A percentile compares a stretch with the other conserved stretches of the same genome.
Evolutionary conservation across 2,888 invertebrate species (phyloP).

Genomic region (Athrips mouffetella): DNA sequence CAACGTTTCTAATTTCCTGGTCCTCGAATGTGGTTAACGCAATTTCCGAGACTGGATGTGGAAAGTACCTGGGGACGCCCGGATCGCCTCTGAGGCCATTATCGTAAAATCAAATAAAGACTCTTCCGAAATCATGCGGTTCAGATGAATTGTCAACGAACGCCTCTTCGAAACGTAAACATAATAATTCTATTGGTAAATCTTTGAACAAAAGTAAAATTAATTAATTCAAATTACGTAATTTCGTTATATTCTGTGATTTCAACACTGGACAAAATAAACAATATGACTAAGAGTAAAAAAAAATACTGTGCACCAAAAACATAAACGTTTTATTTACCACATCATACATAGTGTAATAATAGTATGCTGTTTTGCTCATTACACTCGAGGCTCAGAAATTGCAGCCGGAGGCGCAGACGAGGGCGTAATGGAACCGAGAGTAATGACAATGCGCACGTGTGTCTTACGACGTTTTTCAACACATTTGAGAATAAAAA

Average conservation of each 20-base stretch:
- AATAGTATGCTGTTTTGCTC: too few species aligned
- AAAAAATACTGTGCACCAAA: too few species aligned
- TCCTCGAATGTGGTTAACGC: constrained; percentile 73
- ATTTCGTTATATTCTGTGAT: background rate
- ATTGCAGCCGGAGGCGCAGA: too few species aligned
- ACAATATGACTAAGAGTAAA: too few species aligned
- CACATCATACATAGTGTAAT: too few species aligned
- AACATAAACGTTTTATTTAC: too few species aligned
- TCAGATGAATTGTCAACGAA: constrained; percentile 49
- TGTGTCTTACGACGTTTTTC: too few species aligned
- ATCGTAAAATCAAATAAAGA: constrained; percentile 69
- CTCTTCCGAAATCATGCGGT: constrained; percentile 56
- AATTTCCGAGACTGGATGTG: constrained; percentile 71
- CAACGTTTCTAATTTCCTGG: constrained; percentile 78
- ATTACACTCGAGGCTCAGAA: too few species aligned
- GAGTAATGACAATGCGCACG: too few species aligned
- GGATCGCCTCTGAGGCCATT: constrained; percentile 51
- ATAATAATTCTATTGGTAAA: constrained; percentile 8
- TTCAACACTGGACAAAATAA: background rate
- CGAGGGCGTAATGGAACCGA: too few species aligned
- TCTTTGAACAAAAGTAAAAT: background rate
- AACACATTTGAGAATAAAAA: too few species aligned
- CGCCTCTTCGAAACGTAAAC: constrained; percentile 18
- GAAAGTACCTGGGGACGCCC: constrained; percentile 57
- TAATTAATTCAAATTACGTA: constrained; percentile 1